Conservation (phyloP, 1,140 invertebrate species). For the Planococcus citri region DNA sequence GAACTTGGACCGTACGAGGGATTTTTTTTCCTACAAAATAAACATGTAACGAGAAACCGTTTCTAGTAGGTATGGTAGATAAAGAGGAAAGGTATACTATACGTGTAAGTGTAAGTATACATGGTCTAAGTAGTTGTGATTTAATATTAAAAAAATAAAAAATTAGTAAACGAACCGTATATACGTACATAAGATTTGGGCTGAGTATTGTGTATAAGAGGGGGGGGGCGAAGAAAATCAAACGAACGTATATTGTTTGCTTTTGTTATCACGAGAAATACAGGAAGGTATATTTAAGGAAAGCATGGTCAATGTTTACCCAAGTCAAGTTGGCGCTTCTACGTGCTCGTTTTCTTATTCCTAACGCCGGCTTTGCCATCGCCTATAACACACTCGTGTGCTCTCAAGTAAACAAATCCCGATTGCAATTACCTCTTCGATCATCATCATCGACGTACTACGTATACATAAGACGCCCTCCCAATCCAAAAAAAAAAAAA, state of each 20-base stretch:
- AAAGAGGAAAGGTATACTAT: no score
- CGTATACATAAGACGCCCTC: not conserved
- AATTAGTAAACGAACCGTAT: not conserved
- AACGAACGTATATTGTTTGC: slow-evolving; percentile 5
- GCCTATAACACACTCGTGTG: not conserved
- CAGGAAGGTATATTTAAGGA: slow-evolving; percentile 17
- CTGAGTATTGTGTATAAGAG: not conserved
- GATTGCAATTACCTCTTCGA: not conserved
- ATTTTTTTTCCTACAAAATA: no score
- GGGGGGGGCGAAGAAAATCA: not conserved
- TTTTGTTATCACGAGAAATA: slow-evolving; percentile 1
- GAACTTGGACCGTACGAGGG: no score
- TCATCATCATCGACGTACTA: not conserved
- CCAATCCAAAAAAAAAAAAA: no score
- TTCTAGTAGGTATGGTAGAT: not conserved
- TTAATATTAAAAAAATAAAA: not conserved
- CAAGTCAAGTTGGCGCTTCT: not conserved
- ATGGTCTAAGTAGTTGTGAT: not conserved
- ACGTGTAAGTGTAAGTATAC: no score
- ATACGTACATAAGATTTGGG: not conserved
- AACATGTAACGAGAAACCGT: not conserved
- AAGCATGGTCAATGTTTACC: slow-evolving; percentile 2
- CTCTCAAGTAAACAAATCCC: not conserved
- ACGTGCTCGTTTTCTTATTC: slow-evolving; percentile 14
- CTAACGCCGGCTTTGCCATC: not conserved